Evolutionary conservation across 2,888 invertebrate genomes (phyloP), one percentile per base, ranked within the genome.

Genomic region (Acanthosepion pharaonis): DNA sequence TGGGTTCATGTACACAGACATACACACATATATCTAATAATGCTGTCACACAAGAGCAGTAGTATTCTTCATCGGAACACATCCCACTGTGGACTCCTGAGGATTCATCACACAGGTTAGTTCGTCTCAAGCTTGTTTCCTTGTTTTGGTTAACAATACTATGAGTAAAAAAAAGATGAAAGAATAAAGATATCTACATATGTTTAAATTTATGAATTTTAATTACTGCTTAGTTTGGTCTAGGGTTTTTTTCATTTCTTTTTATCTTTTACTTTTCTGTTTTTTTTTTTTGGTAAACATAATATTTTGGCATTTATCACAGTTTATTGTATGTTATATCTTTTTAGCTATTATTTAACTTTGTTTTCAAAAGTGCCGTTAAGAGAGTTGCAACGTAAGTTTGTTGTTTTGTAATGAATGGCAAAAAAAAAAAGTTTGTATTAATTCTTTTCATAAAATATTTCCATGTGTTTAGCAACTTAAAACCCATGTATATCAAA

Each of bases 41-140:
- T 78, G 78, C 78, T 78, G n/a, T 78, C n/a, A n/a, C 78, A 78
- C n/a, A 78, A 15, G 78, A n/a, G 78, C 78, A 11, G 78, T n/a
- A n/a, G 78, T n/a, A 33, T 78, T 78, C 78, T 33, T 33, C 11
- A n/a, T 33, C 15, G 78, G 78, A 78, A 18, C 78, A 78, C 78
- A 78, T 78, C 78, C 78, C 78, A 33, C 78, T 78, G 78, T 78
- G 78, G 78, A 78, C 78, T 78, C 78, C n/a, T n/a, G 78, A 78
- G 78, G 78, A 78, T 78, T n/a, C 78, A 78, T 15, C 78, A n/a
- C 78, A 78, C 78, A 78, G 78, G 78, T 78, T 78, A 78, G 78
- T 78, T 11, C n/a, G 78, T 78, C n/a, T 33, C 33, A 78, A 78
- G n/a, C 78, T 78, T 78, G 33, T 78, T 78, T 78, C 78, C n/a